Percentiles rank a stretch among this genome's conserved stretches.
Evolutionary conservation across 2,888 invertebrate species (phyloP).

Genomic region (Lumbricus terrestris): DNA sequence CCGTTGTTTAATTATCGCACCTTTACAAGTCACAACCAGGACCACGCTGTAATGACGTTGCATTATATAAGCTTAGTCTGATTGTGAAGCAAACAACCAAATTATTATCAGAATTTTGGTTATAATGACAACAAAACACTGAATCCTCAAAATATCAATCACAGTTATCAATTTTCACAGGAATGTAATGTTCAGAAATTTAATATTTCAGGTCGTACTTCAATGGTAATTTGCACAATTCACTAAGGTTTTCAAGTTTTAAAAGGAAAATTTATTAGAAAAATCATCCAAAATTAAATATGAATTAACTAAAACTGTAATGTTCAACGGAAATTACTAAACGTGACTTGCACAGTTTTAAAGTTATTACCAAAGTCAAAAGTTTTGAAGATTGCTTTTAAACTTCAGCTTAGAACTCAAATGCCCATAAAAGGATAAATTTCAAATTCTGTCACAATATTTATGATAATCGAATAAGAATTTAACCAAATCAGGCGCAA

Average conservation of each 20-base stretch:
- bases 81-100: not conserved
- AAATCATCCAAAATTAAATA: not conserved
- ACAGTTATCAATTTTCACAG: not conserved
- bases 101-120: not conserved
- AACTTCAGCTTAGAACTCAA: not conserved
- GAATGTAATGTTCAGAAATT: not conserved
- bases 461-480: not conserved
- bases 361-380: not conserved
- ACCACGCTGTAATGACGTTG: not conserved
- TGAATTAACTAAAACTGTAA: not conserved
- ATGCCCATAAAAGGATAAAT: not conserved
- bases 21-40: not conserved
- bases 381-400: not conserved
- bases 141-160: not conserved
- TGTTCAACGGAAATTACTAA: not conserved
- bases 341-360: not conserved
- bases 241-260: not conserved
- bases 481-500: not conserved
- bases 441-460: not conserved
- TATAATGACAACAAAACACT: not conserved
- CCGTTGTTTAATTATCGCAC: not conserved
- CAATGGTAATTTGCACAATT: not conserved
- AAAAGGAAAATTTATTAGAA: not conserved
- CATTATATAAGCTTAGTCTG: not conserved
- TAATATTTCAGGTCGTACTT: not conserved